Evolutionary conservation across 2,797 vertebrate genomes (phyloP), one percentile per base, ranked within the genome.

Genomic region (Enteromius viviparus): DNA sequence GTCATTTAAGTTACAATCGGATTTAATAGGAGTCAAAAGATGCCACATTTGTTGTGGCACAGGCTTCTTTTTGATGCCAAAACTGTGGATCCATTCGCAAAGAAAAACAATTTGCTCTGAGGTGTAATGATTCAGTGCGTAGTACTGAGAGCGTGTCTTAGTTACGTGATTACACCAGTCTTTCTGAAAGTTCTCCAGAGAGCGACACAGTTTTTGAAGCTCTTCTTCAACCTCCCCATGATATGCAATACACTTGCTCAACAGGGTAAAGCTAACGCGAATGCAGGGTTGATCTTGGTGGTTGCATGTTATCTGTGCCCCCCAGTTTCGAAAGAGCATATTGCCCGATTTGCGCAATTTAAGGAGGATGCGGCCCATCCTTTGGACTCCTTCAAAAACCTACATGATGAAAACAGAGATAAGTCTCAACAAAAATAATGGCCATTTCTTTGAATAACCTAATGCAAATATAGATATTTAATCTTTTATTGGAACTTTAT

Each of bases 371-470:
- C 71, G 37, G 0, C 88, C 93, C 65, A 95, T 76, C 68, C 89
- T 92, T 78, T 93, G 92, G 2, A 95, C 91, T 49, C 92, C 93
- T 88, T 93, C 94, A 88, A 96, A 95, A 29, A 95, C 90, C 95
- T 95, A 15, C 29, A 83, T 49, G 4, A 80, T 49, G 19, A 64
- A 40, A 65, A 26, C 17, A 66, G 0, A 45, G 1, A 9, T 64
- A 64, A 42, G 29, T 55, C 19, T 78, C 3, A 3, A 53, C 21
- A 53, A 75, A 49, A 40, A 32, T 32, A 32, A 32, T 14, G 3
- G 11, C 0, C 0, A 79, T 51, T 40, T 68, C 2, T 21, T 42
- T 75, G 3, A 53, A 76, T 14, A 68, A 45, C 11, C 0, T 15
- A 2, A n/a, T 15, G 10, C 17, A 76, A 40, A 64, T 58, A 21